Evolutionary conservation across 2,888 invertebrate species (phyloP), one percentile per base, ranked within the genome.

Genomic region (Pristionchus exspectatus): DNA sequence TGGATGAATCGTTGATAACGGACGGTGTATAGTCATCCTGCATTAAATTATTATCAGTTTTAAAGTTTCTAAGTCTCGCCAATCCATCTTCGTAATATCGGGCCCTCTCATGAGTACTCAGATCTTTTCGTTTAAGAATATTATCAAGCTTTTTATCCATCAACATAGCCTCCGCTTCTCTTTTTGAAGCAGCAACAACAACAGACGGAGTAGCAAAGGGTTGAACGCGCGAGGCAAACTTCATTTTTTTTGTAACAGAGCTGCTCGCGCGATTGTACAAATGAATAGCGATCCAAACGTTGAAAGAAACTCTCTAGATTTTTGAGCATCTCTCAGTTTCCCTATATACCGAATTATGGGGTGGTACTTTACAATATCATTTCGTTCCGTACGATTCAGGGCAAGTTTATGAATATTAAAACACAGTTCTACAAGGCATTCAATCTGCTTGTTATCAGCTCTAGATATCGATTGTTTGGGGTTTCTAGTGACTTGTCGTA

Each of bases 361-460:
- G 4, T 44, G 33, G 33, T 81, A 81, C n/a, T 81, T 38, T 16
- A 50, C 38, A 44, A 81, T 44, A 12, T 7, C 16, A 33, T 33
- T 33, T 50, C 50, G 33, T 44, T 81, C 81, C n/a, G 81, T 27
- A 16, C 27, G 14, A 83, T 27, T 83, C 2, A 83, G 18, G 4
- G 83, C 33, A 14, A 83, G 30, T 54, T 54, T 83, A 54, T 83
- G 83, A 56, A 83, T n/a, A 38, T 83, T 83, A 56, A n/a, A 83
- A 54, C 30, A 38, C 12, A 83, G 1, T 83, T 83, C 83, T 4
- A 83, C 27, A 0, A 83, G 18, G 27, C 83, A 83, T 33, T 33
- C 81, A 81, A 81, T 44, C 38, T 81, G 18, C 3, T 27, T 30
- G 10, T 14, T 21, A 30, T 4, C 14, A 30, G 69, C 69, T 5